Base-by-base conservation (phyloP, 1,140 invertebrate genomes). In the Habropoda laboriosa region DNA sequence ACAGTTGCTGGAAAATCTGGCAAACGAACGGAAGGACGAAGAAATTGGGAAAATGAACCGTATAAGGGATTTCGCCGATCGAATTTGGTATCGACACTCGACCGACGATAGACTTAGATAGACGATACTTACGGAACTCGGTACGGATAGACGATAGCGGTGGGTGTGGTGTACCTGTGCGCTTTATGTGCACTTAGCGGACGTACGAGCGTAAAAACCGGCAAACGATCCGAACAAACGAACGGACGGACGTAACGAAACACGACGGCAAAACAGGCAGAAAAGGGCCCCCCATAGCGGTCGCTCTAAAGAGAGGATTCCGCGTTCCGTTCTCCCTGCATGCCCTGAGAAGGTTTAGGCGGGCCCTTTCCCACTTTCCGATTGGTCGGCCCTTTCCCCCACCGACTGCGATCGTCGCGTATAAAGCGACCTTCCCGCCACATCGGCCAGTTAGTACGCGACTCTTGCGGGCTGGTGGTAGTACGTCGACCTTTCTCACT, bases 371-470 rank as follows among this genome's bases (percentile, higher is more conserved):
- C 16, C 53, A 49, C 18, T 16, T 38, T 18, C 42, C 30, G 21
- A 90, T 90, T 90, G 89, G 89, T 68, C 24, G 53, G 16, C 35
- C 71, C 80, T 57, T 77, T 27, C 27, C 73, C 89, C 86, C 76
- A 70, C 85, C 71, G 10, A 0, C 0, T 18, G 8, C 12, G 1
- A 10, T 8, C 40, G 8, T 5, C 21, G 8, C 51, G 27, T 87
- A 89, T 89, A 89, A 80, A 89, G 84, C 49, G 40, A 45, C 30
- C 61, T 73, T 79, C 68, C 79, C 79, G 74, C 77, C 47, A 64
- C 38, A 10, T 18, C 63, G 42, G 35, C 13, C 63, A 82, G 85
- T 40, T 58, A 58, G 67, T 84, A 42, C 58, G 47, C 47, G 66
- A 66, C 30, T 73, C 40, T 61, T 32, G 61, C 53, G 40, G 10